A percentile compares a stretch with the other conserved stretches of the same genome.
phyloP scores from a whole-genome alignment of 2,113 vertebrate species.

The Entosphenus tridentatus region DNA sequence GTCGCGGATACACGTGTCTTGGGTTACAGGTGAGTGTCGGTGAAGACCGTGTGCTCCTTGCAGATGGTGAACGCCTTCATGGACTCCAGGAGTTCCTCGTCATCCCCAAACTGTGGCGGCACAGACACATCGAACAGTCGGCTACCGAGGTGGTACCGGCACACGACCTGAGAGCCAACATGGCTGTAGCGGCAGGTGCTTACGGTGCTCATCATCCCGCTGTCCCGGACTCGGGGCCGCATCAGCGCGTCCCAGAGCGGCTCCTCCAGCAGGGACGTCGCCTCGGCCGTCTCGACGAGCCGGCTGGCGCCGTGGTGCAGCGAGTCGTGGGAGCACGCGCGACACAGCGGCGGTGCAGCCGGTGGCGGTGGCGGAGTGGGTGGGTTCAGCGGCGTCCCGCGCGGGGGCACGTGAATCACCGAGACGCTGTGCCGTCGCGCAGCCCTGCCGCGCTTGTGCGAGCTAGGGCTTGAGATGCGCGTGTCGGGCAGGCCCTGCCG shows the following conservation, averaged over 20 bases:
- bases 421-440: slow-evolving; percentile 17
- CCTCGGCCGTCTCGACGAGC: slow-evolving; percentile 40
- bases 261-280: slow-evolving; percentile 36
- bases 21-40: slow-evolving; percentile 52
- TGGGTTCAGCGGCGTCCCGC: slow-evolving; percentile 12
- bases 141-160: not conserved
- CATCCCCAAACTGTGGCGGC: slow-evolving; percentile 42
- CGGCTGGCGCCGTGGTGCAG: slow-evolving; percentile 63
- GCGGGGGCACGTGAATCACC: slow-evolving; percentile 28
- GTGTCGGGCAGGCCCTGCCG: slow-evolving; percentile 45
- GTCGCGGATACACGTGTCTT: too few species aligned
- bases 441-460: slow-evolving; percentile 23
- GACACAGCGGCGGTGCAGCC: slow-evolving; percentile 20
- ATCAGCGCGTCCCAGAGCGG: slow-evolving; percentile 46
- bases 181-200: not conserved
- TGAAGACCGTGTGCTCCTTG: slow-evolving; percentile 63
- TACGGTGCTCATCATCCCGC: slow-evolving; percentile 38
- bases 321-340: slow-evolving; percentile 31
- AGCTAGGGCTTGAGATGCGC: slow-evolving; percentile 28
- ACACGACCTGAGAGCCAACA: not conserved
- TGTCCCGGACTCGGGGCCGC: slow-evolving; percentile 25
- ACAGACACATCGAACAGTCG: slow-evolving; percentile 5
- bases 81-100: slow-evolving; percentile 51
- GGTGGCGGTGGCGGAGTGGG: too few species aligned
- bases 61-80: slow-evolving; percentile 61